Conservation (phyloP, 2,797 vertebrate species). For the Chromis chromis region DNA sequence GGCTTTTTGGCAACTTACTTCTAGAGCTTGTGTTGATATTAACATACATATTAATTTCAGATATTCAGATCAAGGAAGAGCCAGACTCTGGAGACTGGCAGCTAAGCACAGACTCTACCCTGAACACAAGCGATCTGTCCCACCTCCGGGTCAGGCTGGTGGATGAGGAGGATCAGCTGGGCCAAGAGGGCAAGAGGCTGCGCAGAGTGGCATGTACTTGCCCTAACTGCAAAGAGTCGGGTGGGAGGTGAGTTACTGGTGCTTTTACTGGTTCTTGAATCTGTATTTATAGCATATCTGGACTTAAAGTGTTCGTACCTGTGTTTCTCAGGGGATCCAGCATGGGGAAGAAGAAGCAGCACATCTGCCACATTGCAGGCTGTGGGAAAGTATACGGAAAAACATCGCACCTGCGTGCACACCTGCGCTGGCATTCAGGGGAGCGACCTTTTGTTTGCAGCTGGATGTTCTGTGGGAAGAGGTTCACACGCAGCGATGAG, state of each 20-base stretch:
- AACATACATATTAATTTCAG: conserved; percentile 74
- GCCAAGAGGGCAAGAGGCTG: conserved; percentile 96
- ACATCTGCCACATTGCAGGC: conserved; percentile 98
- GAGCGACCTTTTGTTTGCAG: conserved; percentile 98
- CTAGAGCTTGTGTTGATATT: conserved; percentile 38
- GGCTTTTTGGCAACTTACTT: conserved; percentile 33
- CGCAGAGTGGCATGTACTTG: conserved; percentile 98
- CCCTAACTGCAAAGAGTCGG: conserved; percentile 99
- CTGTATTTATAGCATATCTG: not conserved
- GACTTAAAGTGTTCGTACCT: conserved; percentile 31
- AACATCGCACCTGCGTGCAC: conserved; percentile 97
- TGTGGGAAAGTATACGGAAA: conserved; percentile 93
- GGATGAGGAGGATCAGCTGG: conserved; percentile 95
- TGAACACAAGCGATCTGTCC: conserved; percentile 96
- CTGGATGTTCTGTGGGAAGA: conserved; percentile 99
- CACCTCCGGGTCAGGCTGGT: conserved; percentile 94
- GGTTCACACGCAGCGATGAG: conserved; percentile 98
- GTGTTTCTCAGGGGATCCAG: conserved; percentile 90
- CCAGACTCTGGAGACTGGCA: conserved; percentile 98
- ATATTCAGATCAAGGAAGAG: conserved; percentile 98
- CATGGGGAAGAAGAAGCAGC: conserved; percentile 96
- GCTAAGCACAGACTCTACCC: conserved; percentile 94
- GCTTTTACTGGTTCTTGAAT: not conserved
- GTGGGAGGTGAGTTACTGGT: conserved; percentile 89
- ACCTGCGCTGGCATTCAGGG: conserved; percentile 99